Evolutionary conservation across 2,797 vertebrate genomes (phyloP), one percentile per base, ranked within the genome.

Genomic region (Gambusia yucatana): DNA sequence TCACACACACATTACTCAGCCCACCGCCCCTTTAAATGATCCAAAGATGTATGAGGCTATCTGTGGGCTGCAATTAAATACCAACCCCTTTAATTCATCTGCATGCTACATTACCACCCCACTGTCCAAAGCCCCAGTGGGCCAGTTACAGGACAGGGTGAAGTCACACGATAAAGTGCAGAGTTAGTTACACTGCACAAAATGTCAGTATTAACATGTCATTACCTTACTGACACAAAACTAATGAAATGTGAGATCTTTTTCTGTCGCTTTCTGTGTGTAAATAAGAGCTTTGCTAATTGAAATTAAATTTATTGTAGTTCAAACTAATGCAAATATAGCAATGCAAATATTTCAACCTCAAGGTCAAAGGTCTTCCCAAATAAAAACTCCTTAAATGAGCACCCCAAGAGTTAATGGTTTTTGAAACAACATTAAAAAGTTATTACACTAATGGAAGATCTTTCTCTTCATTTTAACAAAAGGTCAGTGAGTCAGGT

Each of bases 1-100:
- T 92, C 90, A 92, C 89, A 86, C 89, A 88, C 88, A 88, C 89
- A 94, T 94, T 92, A 94, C 88, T 93, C 91, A 94, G 90, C 89
- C 91, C 93, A 90, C 89, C 91, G 44, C 92, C 92, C 89, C 91
- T 94, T 95, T 94, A 93, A 93, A 93, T 93, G 91, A 94, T 93
- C 90, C 88, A 90, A 82, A 94, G 94, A 93, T 92, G 92, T 91
- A 94, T 86, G 90, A 91, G 91, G 89, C 91, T 91, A 92, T 94
- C 92, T 93, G 93, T 82, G 91, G 86, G 83, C 86, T 76, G 48
- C 92, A 94, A 94, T 95, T 95, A 94, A 95, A 94, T 87, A 87
- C 77, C 84, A 87, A 80, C 88, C 90, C 89, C 87, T 93, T 93
- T 94, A 93, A 94, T 93, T 93, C 90, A 82, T 89, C 89, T 88